Evolutionary conservation across 2,888 invertebrate genomes (phyloP), one percentile per base, ranked within the genome.

Genomic region (Himalopsyche kuldschensis): DNA sequence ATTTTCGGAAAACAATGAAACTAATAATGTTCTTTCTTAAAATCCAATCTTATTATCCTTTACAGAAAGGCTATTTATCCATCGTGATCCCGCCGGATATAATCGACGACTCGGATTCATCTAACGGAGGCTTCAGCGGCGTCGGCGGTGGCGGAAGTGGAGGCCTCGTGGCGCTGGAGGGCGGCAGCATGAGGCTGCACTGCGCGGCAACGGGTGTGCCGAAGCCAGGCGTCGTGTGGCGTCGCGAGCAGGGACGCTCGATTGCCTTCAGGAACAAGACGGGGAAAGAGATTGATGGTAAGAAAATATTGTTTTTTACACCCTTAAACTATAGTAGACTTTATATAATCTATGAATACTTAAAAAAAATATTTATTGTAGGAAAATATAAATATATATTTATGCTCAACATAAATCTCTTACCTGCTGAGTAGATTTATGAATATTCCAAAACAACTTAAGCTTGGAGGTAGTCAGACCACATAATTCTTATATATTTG

Each of bases 141-240:
- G 27, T 24, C 24, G 15, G 20, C 69, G 27, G 69, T 30, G 69
- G 69, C 27, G 69, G 69, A 69, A 69, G 69, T 27, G 27, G 69
- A 27, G 94, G 94, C 77, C 94, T 95, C 87, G 95, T 96, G 55
- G 94, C 96, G 8, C 93, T 94, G 80, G 97, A 97, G 89, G 95
- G 96, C 4, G 97, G 97, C 46, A 95, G 94, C 84, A 94, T 97
- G 85, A 92, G 94, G 83, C 92, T 97, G 81, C 92, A 94, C 77
- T 97, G 97, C 90, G 93, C 93, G 86, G 96, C 97, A 0, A 96
- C 95, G 0, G 97, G 97, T 35, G 94, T 95, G 15, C 97, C 97
- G 0, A 93, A 94, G 76, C 97, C 97, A 0, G 94, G 93, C 0
- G 94, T 96, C 35, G 91, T 94, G 87, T 97, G 97, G 97, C 93